These are phyloP conservation scores for Cossypha dichroa DNA, from an alignment of 2,797 vertebrate species.

Conservation along the genomic window DNA sequence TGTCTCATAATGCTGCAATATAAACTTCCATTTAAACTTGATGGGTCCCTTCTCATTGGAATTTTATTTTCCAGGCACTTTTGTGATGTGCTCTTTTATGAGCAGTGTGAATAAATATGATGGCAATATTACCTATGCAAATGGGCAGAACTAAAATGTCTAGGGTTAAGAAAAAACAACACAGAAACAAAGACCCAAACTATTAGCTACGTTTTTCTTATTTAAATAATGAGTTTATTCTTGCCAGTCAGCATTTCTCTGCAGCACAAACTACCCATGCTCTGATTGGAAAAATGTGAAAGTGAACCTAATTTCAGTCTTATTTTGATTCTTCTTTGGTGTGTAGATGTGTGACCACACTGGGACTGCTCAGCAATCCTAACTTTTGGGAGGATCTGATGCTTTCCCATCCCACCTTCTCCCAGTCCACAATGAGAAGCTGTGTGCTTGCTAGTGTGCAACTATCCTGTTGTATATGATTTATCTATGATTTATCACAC, in stretches of 20 bases:
- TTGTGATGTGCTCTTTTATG: slow-evolving; percentile 32
- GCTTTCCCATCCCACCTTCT: background rate
- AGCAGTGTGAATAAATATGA: slow-evolving; percentile 35
- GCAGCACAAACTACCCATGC: background rate
- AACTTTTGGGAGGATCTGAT: background rate
- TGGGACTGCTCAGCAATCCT: background rate
- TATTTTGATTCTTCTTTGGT: background rate
- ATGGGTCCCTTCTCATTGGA: slow-evolving; percentile 63
- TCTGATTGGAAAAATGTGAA: background rate
- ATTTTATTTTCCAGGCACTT: slow-evolving; percentile 48
- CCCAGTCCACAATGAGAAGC: background rate
- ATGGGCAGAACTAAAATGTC: background rate
- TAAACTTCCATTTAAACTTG: slow-evolving; percentile 66
- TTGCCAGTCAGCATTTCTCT: background rate
- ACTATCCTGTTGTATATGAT: background rate
- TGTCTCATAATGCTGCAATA: slow-evolving; percentile 41
- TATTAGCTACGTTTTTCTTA: background rate
- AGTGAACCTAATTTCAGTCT: background rate
- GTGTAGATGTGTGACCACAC: background rate
- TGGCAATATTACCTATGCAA: slow-evolving; percentile 49
- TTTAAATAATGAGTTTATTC: background rate
- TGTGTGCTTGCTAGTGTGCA: background rate
- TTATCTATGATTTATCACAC: background rate
- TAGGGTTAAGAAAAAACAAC: background rate
- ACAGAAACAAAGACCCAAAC: background rate